Conservation (phyloP, 53 echinoderm and acorn worm genomes). For the Antedon mediterranea region DNA sequence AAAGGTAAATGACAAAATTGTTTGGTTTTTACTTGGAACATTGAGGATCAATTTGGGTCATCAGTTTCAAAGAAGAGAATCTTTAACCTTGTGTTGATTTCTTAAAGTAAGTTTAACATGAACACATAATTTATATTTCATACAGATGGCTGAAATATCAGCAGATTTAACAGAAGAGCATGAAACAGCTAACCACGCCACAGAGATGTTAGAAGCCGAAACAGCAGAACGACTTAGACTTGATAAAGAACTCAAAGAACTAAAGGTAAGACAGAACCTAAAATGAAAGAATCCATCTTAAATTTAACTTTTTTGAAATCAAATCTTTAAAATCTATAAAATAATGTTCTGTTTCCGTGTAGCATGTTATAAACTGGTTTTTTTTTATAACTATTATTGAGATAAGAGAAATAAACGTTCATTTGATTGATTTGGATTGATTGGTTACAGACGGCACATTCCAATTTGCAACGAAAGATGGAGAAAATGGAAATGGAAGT, state of each 20-base stretch:
- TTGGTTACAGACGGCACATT: background rate
- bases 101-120: background rate
- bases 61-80: background rate
- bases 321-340: too few relatives aligned
- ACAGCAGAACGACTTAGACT: conserved; percentile 72
- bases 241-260: conserved; percentile 89
- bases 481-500: conserved; percentile 96
- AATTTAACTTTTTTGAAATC: too few relatives aligned
- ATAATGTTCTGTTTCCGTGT: too few relatives aligned
- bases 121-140: background rate
- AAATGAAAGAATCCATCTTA: too few relatives aligned
- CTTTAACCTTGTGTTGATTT: background rate
- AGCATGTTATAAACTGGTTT: too few relatives aligned
- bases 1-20: conserved; percentile 35
- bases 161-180: conserved; percentile 87
- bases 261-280: conserved; percentile 41
- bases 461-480: conserved; percentile 51
- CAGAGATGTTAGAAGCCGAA: conserved; percentile 87
- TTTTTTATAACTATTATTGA: too few relatives aligned
- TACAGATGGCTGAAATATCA: conserved; percentile 56
- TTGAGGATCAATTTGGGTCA: background rate
- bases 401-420: too few relatives aligned
- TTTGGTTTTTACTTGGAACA: too few relatives aligned
- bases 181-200: conserved; percentile 72
- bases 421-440: background rate